Conservation (phyloP, 2,797 vertebrate genomes). For the Catamblyrhynchus diadema region DNA sequence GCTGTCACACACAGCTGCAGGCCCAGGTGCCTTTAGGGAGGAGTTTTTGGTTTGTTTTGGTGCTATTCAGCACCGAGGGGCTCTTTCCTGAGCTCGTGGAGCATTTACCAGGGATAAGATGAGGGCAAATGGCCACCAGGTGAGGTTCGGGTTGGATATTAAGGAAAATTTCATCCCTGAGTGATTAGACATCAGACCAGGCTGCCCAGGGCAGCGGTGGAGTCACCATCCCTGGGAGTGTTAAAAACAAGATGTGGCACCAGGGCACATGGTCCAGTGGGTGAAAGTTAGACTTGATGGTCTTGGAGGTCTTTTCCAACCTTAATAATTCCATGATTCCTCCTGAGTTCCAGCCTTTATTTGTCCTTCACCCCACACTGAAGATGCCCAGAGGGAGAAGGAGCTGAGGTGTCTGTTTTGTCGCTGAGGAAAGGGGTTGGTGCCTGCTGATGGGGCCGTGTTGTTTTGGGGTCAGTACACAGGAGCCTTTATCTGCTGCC, state of each 20-base stretch:
- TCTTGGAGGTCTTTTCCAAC: neutral
- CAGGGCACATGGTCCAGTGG: no score
- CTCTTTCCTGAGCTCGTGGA: neutral
- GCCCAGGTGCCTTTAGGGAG: neutral
- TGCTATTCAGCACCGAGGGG: neutral
- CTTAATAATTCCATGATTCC: neutral
- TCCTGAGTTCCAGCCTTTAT: neutral
- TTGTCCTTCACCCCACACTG: slow-evolving; percentile 25
- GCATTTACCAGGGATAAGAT: neutral
- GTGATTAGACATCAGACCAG: neutral
- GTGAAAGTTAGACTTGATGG: neutral
- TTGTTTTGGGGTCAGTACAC: neutral
- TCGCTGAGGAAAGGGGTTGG: neutral
- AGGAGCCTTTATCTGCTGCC: neutral
- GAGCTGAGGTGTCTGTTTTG: neutral
- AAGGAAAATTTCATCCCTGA: neutral
- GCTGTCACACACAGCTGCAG: neutral
- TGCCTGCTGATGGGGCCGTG: neutral
- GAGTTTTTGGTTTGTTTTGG: neutral
- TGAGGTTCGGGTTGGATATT: neutral
- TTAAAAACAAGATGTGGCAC: neutral
- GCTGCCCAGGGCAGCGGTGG: neutral
- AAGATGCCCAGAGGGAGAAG: neutral
- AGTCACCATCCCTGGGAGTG: neutral
- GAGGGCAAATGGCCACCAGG: neutral